Base-by-base conservation (phyloP, 2,113 vertebrate species). In the Pogona vitticeps region DNA sequence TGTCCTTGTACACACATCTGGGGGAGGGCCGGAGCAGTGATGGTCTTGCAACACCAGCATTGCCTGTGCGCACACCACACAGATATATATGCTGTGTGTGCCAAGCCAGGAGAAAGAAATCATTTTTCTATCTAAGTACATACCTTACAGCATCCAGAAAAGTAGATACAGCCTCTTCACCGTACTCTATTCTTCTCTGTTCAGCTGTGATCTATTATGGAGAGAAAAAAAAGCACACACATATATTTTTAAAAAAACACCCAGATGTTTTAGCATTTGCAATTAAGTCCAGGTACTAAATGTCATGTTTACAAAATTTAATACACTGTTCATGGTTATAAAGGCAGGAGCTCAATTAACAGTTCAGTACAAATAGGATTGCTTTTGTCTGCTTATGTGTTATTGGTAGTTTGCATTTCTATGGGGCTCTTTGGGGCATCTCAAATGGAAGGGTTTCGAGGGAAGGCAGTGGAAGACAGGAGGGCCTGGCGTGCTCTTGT, bases 101-200 rank as follows among this genome's bases (percentile, higher is more conserved):
- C 59, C 4, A 21, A 61, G 14, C 3, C 59, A 61, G 6, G 14
- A 61, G 3, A 61, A 61, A 61, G 59, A 21, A 20, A 61, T 21
- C 0, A 4, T 75, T 63, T 75, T 38, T 63, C 56, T 33, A 40
- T 42, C 26, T 70, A 42, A 56, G 7, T 17, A 46, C 18, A 1
- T 72, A 76, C 83, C 72, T 65, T 52, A 59, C 83, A 52, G 31
- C 40, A 36, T 76, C 83, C 83, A 52, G 59, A 76, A 36, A 38
- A 36, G 31, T 76, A 84, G 83, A 76, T 59, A 17, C 23, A 59
- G 31, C 20, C 31, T 42, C 31, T 40, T 61, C 38, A 56, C 28
- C 40, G 26, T 75, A 36, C 82, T 75, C 28, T 20, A 20, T 1
- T 17, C 33, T 20, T 84, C 56, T n/a, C 10, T 31, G 71, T 17